Percentiles rank a stretch among this genome's conserved stretches.
These are phyloP conservation scores for Campoletis raptor DNA, from an alignment of 2,888 invertebrate species.

Conservation along the genomic window DNA sequence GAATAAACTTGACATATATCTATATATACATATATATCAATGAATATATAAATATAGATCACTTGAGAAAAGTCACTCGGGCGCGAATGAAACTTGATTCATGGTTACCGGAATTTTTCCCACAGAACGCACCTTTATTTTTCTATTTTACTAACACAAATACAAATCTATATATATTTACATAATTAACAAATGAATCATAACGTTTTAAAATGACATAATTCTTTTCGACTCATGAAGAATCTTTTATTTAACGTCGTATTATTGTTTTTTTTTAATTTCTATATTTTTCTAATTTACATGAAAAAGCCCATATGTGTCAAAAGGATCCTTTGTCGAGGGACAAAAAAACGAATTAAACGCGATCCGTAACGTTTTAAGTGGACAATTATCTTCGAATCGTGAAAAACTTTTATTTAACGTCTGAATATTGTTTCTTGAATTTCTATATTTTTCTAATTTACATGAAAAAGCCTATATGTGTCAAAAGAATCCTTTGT, in stretches of 20 bases:
- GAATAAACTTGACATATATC: conserved; percentile 22
- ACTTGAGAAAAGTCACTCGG: conserved; percentile 41
- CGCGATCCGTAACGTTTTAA: neutral
- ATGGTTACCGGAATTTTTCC: conserved; percentile 67
- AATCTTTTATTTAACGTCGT: neutral
- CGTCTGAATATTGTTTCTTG: neutral
- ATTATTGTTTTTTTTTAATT: neutral
- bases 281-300: too few species aligned
- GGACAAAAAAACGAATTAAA: too few species aligned
- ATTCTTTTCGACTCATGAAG: neutral
- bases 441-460: neutral
- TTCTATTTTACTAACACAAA: neutral
- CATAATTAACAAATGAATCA: neutral
- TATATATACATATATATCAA: neutral
- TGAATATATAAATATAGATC: conserved; percentile 1
- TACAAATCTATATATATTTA: neutral
- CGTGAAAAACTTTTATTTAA: neutral
- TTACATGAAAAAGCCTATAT: too few species aligned
- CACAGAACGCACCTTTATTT: conserved; percentile 61
- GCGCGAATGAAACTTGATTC: conserved; percentile 70
- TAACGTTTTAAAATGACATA: neutral
- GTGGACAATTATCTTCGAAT: neutral
- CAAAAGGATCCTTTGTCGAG: too few species aligned
- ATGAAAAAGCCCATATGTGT: too few species aligned
- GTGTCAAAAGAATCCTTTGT: too few species aligned